Base-by-base conservation (phyloP, 2,797 vertebrate species). In the Alfaro cultratus region DNA sequence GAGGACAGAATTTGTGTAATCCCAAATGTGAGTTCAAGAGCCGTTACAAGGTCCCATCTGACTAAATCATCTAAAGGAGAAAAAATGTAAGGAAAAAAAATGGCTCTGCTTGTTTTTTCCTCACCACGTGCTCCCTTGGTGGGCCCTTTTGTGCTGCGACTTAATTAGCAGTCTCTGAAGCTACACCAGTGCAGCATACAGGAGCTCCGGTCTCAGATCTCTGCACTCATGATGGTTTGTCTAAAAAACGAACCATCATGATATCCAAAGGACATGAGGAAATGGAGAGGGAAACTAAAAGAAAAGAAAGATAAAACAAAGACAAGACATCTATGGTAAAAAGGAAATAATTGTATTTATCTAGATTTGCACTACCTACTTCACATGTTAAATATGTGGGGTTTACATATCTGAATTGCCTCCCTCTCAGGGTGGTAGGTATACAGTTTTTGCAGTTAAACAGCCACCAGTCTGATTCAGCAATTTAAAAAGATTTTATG, bases 111-210 rank as follows among this genome's bases (percentile, higher is more conserved):
- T 76, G 68, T 75, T 70, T 84, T 80, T 68, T 80, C 47, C 57
- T 75, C 72, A 4, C 79, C 79, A 8, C 75, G 72, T 76, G 83
- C 73, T 77, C 70, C 81, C 77, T 86, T 88, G 85, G 80, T 80
- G 73, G 51, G 23, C 80, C 71, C 86, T 87, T 89, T 90, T 89
- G 83, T 85, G 80, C 82, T n/a, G 77, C 68, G 34, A 71, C 82
- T 87, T 88, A 87, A 93, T 92, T 91, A 88, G 83, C 90, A 85
- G 86, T 80, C 83, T 88, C 78, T 84, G 85, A 89, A 81, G 85
- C 84, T 79, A 85, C 79, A 80, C 23, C 79, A 16, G 72, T 15
- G 23, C 57, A 0, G 55, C 51, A 12, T 46, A 77, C 82, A 83
- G 85, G 87, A 57, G 67, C 9, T 16, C 81, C 1, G 74, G 74